Base-by-base conservation (phyloP, 2,113 vertebrate species). In the Crotalus tigris region DNA sequence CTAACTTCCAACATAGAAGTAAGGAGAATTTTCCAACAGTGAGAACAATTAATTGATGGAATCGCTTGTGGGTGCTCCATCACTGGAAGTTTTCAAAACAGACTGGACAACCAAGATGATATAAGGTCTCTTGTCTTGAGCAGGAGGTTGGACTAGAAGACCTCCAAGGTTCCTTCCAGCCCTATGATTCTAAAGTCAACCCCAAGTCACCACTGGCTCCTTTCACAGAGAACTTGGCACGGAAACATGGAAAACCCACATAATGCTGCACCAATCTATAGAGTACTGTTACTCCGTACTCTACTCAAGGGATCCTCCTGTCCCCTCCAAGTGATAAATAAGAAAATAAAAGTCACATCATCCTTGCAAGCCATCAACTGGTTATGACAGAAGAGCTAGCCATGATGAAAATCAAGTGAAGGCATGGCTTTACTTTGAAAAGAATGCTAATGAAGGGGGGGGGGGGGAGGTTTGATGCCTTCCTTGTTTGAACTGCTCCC, bases 181-280 rank as follows among this genome's bases (percentile, higher is more conserved):
- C 61, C 61, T 64, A 29, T 29, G 11, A 64, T 64, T 64, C 3
- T 3, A 29, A 64, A 96, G 95, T 75, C 95, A 96, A 95, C 92
- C 94, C 96, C 95, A 95, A 95, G 94, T 94, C 88, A 89, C 0
- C 92, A 85, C 94, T 97, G 96, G 95, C 91, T 85, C 15, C 0
- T 13, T 96, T 96, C 95, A 96, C 93, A 55, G 90, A 19, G 59
- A 96, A 55, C 88, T 33, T 5, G 53, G 55, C 51, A 96, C 54
- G 91, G 92, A 96, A 92, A 90, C 94, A 94, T 94, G 90, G 95
- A 95, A 51, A 96, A 64, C 91, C 95, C 93, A 95, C 92, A 93
- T 95, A 96, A 95, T 88, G 61, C 57, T 96, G 92, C 92, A 57
- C 54, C 92, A 93, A 96, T 93, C 92, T 92, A 91, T 87, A 92